phyloP scores from a whole-genome alignment of 2,797 vertebrate genomes.

The Poecilia velifera region DNA sequence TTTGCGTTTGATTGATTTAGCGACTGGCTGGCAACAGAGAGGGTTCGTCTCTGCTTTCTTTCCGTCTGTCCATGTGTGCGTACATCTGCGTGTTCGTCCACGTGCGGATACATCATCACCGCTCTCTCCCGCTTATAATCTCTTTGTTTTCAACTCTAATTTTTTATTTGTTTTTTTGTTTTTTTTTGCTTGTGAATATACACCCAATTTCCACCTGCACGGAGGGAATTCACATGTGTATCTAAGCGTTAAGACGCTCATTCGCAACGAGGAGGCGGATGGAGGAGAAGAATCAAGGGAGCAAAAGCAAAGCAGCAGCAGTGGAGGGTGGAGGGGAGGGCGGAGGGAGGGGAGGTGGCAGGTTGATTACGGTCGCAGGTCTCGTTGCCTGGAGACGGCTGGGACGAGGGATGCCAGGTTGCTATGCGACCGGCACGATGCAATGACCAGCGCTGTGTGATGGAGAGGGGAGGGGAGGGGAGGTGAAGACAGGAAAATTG shows the following conservation, averaged over 20 bases:
- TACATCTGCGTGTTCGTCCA: conserved; percentile 44
- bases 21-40: conserved; percentile 42
- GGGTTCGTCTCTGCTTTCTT: conserved; percentile 38
- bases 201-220: conserved; percentile 65
- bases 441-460: conserved; percentile 81
- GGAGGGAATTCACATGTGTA: conserved; percentile 60
- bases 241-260: conserved; percentile 55
- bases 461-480: conserved; percentile 74
- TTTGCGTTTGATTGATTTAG: conserved; percentile 68
- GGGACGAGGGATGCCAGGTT: conserved; percentile 84
- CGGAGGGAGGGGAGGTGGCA: conserved; percentile 68
- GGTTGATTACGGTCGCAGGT: conserved; percentile 86
- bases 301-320: conserved; percentile 45
- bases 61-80: conserved; percentile 11
- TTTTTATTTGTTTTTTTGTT: conserved; percentile 26
- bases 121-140: conserved; percentile 20
- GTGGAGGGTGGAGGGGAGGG: conserved; percentile 32
- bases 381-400: conserved; percentile 84
- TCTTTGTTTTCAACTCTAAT: conserved; percentile 54
- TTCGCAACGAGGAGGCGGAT: conserved; percentile 53
- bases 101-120: conserved; percentile 46
- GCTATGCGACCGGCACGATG: conserved; percentile 81
- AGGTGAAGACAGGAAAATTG: conserved; percentile 72
- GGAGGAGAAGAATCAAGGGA: conserved; percentile 48
- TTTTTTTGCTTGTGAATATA: conserved; percentile 33